Evolutionary conservation across 2,797 vertebrate species (phyloP).

Genomic region (Podarcis siculus): DNA sequence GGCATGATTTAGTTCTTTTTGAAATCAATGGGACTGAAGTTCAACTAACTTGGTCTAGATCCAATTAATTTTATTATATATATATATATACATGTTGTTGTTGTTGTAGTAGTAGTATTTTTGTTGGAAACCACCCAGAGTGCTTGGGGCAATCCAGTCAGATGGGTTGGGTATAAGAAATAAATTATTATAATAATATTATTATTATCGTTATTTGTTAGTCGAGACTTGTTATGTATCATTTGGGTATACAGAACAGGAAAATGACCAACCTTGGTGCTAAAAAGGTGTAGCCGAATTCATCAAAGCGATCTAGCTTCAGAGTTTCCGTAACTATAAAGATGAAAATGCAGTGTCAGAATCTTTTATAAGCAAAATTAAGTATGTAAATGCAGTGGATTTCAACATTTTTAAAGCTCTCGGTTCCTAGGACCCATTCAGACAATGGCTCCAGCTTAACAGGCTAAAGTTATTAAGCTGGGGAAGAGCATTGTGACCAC

Average conservation of each 20-base stretch:
- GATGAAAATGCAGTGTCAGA: conserved; percentile 54
- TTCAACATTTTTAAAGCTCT: background rate
- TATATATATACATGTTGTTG: too few species aligned
- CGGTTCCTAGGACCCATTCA: background rate
- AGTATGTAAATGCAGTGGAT: conserved; percentile 24
- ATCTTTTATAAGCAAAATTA: background rate
- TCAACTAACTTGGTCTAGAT: background rate
- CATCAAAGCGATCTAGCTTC: conserved; percentile 89
- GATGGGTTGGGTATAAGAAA: too few species aligned
- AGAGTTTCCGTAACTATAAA: conserved; percentile 88
- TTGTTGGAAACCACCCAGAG: too few species aligned
- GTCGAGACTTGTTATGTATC: background rate
- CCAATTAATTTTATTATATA: background rate
- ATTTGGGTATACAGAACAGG: background rate
- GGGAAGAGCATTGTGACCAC: background rate
- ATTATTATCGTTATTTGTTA: background rate
- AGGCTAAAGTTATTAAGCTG: background rate
- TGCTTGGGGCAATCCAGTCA: too few species aligned
- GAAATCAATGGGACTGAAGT: background rate
- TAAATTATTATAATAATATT: background rate
- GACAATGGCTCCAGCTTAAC: background rate
- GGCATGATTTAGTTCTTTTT: background rate
- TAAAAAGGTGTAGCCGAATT: conserved; percentile 91
- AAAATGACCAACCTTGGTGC: conserved; percentile 89
- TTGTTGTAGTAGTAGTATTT: too few species aligned